Evolutionary conservation across 1,140 invertebrate species (phyloP).

Genomic region (Micrasema longulum): DNA sequence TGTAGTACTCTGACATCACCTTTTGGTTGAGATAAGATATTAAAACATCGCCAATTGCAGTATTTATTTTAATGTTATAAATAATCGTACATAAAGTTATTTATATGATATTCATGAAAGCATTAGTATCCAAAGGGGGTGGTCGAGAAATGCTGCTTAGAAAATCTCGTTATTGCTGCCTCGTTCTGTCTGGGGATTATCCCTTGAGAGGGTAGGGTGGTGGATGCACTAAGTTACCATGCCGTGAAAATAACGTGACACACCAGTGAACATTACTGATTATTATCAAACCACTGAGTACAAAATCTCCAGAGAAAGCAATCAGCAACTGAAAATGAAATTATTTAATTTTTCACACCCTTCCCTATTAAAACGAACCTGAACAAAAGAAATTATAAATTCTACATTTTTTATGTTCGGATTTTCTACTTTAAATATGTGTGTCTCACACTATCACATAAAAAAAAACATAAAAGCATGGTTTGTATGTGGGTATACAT

Average conservation of each 20-base stretch:
- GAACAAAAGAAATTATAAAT: not conserved
- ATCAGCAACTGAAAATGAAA: not conserved
- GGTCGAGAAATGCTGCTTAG: not conserved
- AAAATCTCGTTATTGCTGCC: conserved; percentile 2
- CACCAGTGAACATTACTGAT: conserved; percentile 5
- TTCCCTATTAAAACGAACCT: not conserved
- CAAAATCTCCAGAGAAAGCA: not conserved
- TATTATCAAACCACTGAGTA: not conserved
- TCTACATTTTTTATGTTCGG: not conserved
- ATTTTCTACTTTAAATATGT: not conserved
- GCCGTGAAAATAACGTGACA: conserved; percentile 9
- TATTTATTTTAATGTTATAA: not conserved
- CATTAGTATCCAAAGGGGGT: not conserved
- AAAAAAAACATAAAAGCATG: no score
- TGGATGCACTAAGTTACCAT: conserved; percentile 8
- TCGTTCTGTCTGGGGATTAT: not conserved
- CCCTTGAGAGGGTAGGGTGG: not conserved
- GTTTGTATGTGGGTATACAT: no score
- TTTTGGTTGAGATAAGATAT: no score
- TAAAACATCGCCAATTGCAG: no score
- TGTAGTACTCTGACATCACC: no score
- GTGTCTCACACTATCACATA: not conserved
- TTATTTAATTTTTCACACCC: not conserved
- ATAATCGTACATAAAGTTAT: not conserved
- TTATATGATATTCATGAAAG: no score